phyloP scores from a whole-genome alignment of 23 tunicate species.

The Pegea sp. region DNA sequence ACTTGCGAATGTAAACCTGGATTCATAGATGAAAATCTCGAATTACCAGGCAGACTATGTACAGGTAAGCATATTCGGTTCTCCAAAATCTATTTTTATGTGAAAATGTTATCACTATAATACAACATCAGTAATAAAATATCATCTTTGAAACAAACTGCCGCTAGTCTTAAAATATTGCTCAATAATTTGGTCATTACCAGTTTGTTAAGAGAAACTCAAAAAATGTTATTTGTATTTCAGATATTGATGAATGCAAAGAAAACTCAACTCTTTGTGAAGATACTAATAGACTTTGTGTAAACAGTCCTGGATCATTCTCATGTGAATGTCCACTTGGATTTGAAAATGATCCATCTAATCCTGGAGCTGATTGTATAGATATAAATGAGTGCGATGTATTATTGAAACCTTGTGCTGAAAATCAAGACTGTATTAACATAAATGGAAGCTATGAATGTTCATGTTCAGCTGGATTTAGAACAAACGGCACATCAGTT shows the following conservation, averaged over 20 bases:
- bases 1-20: constrained; percentile 12
- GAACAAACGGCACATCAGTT: background rate
- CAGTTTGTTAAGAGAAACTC: too few species aligned
- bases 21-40: constrained; percentile 9
- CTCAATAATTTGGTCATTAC: too few species aligned
- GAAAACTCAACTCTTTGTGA: background rate
- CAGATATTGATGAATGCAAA: constrained; percentile 4
- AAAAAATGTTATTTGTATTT: too few species aligned
- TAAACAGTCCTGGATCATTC: constrained; percentile 3
- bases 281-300: background rate
- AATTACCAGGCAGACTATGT: constrained; percentile 13
- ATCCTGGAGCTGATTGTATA: background rate
- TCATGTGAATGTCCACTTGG: constrained; percentile 1
- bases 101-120: too few species aligned
- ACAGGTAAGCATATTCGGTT: constrained; percentile 6
- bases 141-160: too few species aligned
- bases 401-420: background rate
- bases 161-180: too few species aligned
- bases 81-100: too few species aligned
- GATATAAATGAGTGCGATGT: constrained; percentile 1
- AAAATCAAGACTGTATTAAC: background rate
- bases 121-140: too few species aligned
- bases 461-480: background rate
- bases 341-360: background rate
- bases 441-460: background rate